Conservation (phyloP, 2,888 invertebrate genomes). For the Lobophora halterata region DNA sequence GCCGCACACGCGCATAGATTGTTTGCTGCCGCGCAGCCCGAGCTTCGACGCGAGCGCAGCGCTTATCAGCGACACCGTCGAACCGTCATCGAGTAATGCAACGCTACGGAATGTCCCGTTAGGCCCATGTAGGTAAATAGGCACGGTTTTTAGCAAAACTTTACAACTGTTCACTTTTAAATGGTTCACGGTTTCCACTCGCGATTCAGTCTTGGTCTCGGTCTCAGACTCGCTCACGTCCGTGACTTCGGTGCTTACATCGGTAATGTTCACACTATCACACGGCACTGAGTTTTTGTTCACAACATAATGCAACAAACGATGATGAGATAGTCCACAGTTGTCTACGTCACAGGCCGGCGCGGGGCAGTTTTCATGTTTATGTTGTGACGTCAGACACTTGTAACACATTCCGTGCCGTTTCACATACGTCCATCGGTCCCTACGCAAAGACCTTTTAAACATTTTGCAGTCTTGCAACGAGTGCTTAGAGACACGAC, state of each 20-base stretch:
- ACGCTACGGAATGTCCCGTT: conserved; percentile 19
- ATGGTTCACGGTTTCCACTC: conserved; percentile 8
- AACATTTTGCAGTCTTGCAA: conserved; percentile 25
- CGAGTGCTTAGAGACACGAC: conserved; percentile 17
- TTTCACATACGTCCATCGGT: conserved; percentile 24
- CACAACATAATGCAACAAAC: conserved; percentile 16
- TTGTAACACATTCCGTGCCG: conserved; percentile 25
- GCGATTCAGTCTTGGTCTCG: too few species aligned
- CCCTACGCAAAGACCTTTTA: conserved; percentile 26
- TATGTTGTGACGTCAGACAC: conserved; percentile 26
- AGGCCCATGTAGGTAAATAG: conserved; percentile 25
- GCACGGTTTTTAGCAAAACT: conserved; percentile 29
- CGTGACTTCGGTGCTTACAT: too few species aligned
- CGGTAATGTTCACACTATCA: neutral
- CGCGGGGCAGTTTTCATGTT: conserved; percentile 24
- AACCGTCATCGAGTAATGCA: conserved; percentile 34
- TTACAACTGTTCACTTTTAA: conserved; percentile 6
- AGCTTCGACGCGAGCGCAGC: conserved; percentile 17
- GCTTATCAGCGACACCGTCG: conserved; percentile 31
- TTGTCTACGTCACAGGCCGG: conserved; percentile 21
- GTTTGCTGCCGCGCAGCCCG: conserved; percentile 23
- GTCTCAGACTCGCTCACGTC: too few species aligned
- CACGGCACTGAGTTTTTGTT: neutral
- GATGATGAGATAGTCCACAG: conserved; percentile 22
- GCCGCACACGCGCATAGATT: conserved; percentile 29